Base-by-base conservation (phyloP, 2,888 invertebrate genomes). In the Auanema sp. region DNA sequence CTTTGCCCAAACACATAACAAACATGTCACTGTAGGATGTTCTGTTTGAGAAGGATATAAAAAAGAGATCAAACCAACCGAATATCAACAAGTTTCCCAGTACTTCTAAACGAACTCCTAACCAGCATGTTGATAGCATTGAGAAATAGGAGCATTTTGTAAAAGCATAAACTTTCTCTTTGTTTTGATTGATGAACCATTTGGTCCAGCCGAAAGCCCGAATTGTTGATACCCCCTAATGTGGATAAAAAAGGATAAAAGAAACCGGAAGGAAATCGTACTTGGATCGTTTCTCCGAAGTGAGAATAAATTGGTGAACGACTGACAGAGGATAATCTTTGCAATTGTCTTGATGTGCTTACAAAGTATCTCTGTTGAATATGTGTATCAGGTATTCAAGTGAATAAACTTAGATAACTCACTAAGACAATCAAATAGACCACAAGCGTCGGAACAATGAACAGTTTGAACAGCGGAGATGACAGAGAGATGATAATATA, bases 361-460 rank as follows among this genome's bases (percentile, higher is more conserved):
- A 96, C 92, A 86, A 95, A 97, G 87, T 95, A 92, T 75, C 92
- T 89, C 89, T 96, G 83, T 43, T n/a, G n/a, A n/a, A n/a, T n/a
- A n/a, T n/a, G n/a, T n/a, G n/a, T n/a, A n/a, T n/a, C n/a, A n/a
- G n/a, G n/a, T n/a, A n/a, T n/a, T n/a, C n/a, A n/a, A n/a, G n/a
- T n/a, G n/a, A n/a, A n/a, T n/a, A n/a, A n/a, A n/a, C n/a, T n/a
- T n/a, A n/a, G n/a, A 23, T 6, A 33, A 18, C 12, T 16, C 33
- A 79, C 75, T 68, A 80, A 60, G 21, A 79, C 73, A n/a, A 77
- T 67, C 53, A 78, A 58, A 64, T 83, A 83, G 56, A 78, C 67
- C 44, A 79, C 65, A 52, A 73, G 71, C 12, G 81, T 69, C 0
- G 82, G 82, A 25, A 83, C 65, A 16, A 77, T 76, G 49, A 80